A percentile compares a stretch with the other conserved stretches of the same genome.
Conservation (phyloP, 2,113 vertebrate species). For the Saguinus midas region DNA sequence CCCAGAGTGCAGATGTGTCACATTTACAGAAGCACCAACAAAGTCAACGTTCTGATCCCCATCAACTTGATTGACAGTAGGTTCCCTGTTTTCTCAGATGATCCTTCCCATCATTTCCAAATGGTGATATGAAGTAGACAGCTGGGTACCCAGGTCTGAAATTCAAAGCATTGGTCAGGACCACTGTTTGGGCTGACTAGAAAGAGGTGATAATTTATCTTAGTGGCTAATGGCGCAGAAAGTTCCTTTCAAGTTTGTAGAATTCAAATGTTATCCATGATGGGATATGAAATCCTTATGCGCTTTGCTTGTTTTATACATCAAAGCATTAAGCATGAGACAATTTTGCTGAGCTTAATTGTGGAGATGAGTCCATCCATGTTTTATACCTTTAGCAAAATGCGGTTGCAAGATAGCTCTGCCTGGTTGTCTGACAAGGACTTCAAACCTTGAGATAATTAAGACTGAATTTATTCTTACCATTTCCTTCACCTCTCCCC, state of each 20-base stretch:
- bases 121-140: background rate
- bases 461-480: background rate
- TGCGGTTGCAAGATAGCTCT: background rate
- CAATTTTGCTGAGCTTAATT: fast-evolving
- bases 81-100: background rate
- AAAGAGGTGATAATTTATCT: background rate
- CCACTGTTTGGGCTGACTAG: background rate
- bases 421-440: background rate
- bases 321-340: too few species aligned
- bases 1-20: background rate
- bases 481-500: too few species aligned
- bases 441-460: background rate
- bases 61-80: background rate
- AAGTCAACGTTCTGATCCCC: background rate
- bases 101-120: background rate
- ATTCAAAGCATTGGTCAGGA: background rate
- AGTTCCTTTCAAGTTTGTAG: background rate
- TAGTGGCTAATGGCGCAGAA: background rate
- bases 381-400: background rate
- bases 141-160: background rate
- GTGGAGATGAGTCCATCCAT: background rate
- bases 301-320: background rate
- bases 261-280: background rate
- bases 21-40: background rate
- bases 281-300: background rate